Evolutionary conservation across 2,888 invertebrate genomes (phyloP).

Genomic region (Lampropteryx suffumata): DNA sequence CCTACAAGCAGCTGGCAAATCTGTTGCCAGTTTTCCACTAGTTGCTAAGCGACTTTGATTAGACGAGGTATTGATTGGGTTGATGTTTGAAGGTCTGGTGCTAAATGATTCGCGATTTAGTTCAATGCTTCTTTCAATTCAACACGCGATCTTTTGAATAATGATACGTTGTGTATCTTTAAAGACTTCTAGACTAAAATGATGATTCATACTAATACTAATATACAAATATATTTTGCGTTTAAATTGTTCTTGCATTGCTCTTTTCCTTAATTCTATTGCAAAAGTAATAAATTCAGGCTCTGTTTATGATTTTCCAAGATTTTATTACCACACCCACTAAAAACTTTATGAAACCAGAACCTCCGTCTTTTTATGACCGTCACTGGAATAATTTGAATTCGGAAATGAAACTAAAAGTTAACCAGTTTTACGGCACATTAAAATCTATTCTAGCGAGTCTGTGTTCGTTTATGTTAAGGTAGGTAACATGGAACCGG

Average conservation of each 20-base stretch:
- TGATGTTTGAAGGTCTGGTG: constrained; percentile 3
- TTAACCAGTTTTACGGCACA: constrained; percentile 26
- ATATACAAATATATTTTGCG: neutral
- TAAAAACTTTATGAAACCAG: constrained; percentile 35
- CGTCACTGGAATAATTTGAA: constrained; percentile 22
- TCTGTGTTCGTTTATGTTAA: constrained; percentile 27
- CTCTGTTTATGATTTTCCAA: constrained; percentile 33
- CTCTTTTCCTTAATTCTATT: constrained; percentile 1
- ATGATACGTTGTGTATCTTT: no score
- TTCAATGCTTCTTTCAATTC: neutral
- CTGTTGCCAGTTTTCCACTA: constrained; percentile 64
- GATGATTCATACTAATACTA: no score
- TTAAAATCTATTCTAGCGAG: constrained; percentile 25
- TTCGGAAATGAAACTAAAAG: constrained; percentile 34
- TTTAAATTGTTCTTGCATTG: no score
- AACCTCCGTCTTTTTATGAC: constrained; percentile 28
- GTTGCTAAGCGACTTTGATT: constrained; percentile 71
- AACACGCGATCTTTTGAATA: no score
- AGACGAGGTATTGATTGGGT: constrained; percentile 39
- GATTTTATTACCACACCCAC: constrained; percentile 29
- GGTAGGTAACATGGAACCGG: constrained; percentile 33
- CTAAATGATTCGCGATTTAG: neutral
- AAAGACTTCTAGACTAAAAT: no score
- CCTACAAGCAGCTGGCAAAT: constrained; percentile 69
- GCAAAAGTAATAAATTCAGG: constrained; percentile 10